These are phyloP conservation scores for Frankliniella intonsa DNA, from an alignment of 2,888 invertebrate genomes.

Conservation along the genomic window DNA sequence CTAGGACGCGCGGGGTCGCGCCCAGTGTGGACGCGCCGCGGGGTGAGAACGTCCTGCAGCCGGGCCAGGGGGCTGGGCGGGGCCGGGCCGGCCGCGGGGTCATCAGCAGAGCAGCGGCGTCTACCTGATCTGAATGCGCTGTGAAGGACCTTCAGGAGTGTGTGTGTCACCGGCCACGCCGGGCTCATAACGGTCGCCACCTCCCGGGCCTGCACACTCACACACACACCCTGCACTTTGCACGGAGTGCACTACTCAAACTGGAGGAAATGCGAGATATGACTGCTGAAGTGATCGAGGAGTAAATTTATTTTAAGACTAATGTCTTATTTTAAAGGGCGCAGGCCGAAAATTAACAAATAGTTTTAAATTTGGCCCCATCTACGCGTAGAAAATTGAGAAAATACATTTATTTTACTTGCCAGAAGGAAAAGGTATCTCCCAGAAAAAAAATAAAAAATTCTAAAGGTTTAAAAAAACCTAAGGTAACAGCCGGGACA, in stretches of 20 bases:
- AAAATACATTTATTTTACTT: no score
- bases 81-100: background rate
- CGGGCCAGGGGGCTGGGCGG: background rate
- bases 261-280: no score
- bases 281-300: no score
- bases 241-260: no score
- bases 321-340: no score
- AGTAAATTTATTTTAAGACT: no score
- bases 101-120: background rate
- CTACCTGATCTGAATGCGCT: conserved; percentile 7
- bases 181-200: conserved; percentile 8
- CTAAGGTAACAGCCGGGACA: background rate
- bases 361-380: no score
- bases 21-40: background rate
- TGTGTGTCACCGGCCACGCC: background rate
- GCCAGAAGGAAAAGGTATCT: no score
- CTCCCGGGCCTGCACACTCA: background rate
- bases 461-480: background rate
- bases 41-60: background rate
- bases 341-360: no score
- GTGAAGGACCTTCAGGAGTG: background rate
- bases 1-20: no score
- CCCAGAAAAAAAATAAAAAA: background rate
- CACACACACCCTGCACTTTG: no score
- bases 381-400: no score